Base-by-base conservation (phyloP, 2,888 invertebrate species). In the Argyresthia goedartella region DNA sequence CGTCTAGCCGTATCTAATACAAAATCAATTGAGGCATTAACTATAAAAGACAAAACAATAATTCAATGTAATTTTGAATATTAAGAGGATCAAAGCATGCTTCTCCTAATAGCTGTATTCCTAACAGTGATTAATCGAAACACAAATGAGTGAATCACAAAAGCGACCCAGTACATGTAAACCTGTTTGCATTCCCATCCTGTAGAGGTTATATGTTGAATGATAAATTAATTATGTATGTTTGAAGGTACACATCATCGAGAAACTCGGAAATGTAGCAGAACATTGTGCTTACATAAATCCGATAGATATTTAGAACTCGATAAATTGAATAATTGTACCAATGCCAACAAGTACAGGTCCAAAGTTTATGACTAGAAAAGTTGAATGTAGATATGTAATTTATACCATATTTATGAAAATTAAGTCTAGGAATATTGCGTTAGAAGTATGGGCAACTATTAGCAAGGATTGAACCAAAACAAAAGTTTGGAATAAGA, bases 1-100 rank as follows among this genome's bases (percentile, higher is more conserved):
- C 89, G 73, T 9, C 81, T 65, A 8, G 88, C 78, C 8, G 76
- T 76, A 58, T 82, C 89, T 89, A 61, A 1, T 63, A 56, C 36
- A 33, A 52, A 43, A 44, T 15, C 4, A 10, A 14, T 8, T 44
- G 43, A 15, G 14, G 14, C 10, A 8, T 16, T 25, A 25, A 25
- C 2, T 6, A 25, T 2, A 25, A 25, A 25, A 25, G 25, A 25
- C 25, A 25, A 2, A 4, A n/a, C 3, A 25, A 25, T 25, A 25
- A 25, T 25, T n/a, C n/a, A n/a, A 25, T 25, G 25, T 25, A 25
- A 25, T 25, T 25, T 25, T 25, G 25, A 25, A 6, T 25, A 25
- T 4, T 25, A 25, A 25, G 25, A 25, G 25, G 25, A 25, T 25
- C 25, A 25, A 25, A 4, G 6, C 25, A 25, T 25, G 25, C 25